Conservation (phyloP, 2,888 invertebrate genomes). For the Troides helena region DNA sequence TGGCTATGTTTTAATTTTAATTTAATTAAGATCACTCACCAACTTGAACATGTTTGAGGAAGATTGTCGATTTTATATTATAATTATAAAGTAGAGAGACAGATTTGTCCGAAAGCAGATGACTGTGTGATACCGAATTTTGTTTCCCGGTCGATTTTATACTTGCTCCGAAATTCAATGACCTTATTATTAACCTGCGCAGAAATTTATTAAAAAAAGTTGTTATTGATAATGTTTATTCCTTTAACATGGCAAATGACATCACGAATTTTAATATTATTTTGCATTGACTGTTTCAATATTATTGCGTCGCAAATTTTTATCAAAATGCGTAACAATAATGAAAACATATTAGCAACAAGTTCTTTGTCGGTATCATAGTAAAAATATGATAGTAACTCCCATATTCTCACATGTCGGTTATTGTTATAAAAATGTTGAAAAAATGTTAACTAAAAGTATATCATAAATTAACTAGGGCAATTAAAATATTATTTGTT, state of each 20-base stretch:
- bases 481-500: no score
- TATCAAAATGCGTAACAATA: no score
- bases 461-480: no score
- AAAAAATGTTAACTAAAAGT: no score
- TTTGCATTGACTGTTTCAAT: not conserved
- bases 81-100: not conserved
- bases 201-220: slow-evolving; percentile 4
- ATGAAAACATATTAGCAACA: no score
- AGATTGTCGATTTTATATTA: not conserved
- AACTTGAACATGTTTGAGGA: not conserved
- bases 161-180: slow-evolving; percentile 15
- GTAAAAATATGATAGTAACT: no score
- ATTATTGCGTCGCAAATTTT: not conserved
- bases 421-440: no score
- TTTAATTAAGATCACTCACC: not conserved
- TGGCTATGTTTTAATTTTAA: not conserved
- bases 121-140: slow-evolving; percentile 1
- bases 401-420: no score
- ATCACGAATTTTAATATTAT: slow-evolving; percentile 6
- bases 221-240: not conserved
- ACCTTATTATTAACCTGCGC: slow-evolving; percentile 25
- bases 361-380: no score
- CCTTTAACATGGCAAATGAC: not conserved
- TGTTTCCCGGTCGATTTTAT: slow-evolving; percentile 15
- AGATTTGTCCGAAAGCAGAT: slow-evolving; percentile 1